Base-by-base conservation (phyloP, 2,797 vertebrate species). In the Fistularia tabacaria region DNA sequence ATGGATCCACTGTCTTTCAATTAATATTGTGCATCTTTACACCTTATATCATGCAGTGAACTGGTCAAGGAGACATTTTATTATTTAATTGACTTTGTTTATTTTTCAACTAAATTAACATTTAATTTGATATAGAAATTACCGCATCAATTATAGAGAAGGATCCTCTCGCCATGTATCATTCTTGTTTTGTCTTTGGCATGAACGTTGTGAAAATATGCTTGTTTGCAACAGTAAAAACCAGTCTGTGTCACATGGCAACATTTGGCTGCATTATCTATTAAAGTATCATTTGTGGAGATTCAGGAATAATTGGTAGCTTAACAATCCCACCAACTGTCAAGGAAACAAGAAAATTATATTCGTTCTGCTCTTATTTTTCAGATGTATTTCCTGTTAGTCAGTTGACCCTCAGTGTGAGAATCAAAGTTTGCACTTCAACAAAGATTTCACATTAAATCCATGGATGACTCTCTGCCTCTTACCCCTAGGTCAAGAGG, bases 401-500 rank as follows among this genome's bases (percentile, higher is more conserved):
- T 79, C 70, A 73, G 64, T 13, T 37, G 6, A 51, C 62, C 64
- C 79, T 76, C 53, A 75, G 77, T 87, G 85, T 86, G 85, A 87
- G 85, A 87, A 87, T 75, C 62, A 82, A 62, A 72, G 82, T 83
- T 85, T 79, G 75, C 68, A 52, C 10, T 7, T 62, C 73, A 67
- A 81, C 74, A 71, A 71, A 78, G 82, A 73, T 79, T 77, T 80
- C 75, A 66, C 64, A 68, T 81, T 80, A 85, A 86, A 86, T 74
- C 82, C 79, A 65, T 37, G 38, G 69, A 80, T 58, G 76, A 71
- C 69, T 85, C 77, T 75, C 65, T 63, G 74, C 63, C 73, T 78
- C 85, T 76, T 84, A 80, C 76, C 78, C 79, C 49, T 50, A 82
- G 86, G 89, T 88, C 85, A 85, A 74, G 81, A 73, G 88, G 87